These are phyloP conservation scores for Oostethus manadensis DNA, from an alignment of 2,113 vertebrate genomes.

Conservation along the genomic window DNA sequence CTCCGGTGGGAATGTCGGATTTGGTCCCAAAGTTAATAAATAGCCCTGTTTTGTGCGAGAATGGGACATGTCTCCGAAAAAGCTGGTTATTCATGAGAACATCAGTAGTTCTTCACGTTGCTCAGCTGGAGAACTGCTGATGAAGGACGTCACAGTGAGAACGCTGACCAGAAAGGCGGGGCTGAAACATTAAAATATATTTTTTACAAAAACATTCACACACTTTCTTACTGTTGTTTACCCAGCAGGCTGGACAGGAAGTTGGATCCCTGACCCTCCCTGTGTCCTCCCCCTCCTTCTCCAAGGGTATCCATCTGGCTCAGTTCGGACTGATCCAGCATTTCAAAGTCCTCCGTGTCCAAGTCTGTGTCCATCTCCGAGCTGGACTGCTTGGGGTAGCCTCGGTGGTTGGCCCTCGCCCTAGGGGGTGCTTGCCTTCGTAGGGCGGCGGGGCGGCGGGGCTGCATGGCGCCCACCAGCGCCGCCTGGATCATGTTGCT, in stretches of 20 bases:
- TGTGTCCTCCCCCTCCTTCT: slow-evolving; percentile 70
- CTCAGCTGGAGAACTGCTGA: slow-evolving; percentile 46
- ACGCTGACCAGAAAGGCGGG: slow-evolving; percentile 22
- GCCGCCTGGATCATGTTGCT: slow-evolving; percentile 91
- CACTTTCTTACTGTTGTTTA: slow-evolving; percentile 68
- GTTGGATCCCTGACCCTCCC: slow-evolving; percentile 60
- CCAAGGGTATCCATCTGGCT: slow-evolving; percentile 86
- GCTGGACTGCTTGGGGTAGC: slow-evolving; percentile 80
- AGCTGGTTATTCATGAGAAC: slow-evolving; percentile 49
- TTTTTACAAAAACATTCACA: neutral
- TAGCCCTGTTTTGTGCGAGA: slow-evolving; percentile 49
- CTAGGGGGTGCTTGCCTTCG: slow-evolving; percentile 55
- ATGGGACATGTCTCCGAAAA: slow-evolving; percentile 22
- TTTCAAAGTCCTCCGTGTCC: slow-evolving; percentile 94
- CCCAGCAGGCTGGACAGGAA: slow-evolving; percentile 74
- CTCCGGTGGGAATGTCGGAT: slow-evolving; percentile 61
- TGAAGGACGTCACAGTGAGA: slow-evolving; percentile 69
- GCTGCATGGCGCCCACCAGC: slow-evolving; percentile 76
- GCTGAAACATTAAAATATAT: neutral
- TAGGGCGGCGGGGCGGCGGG: slow-evolving; percentile 61
- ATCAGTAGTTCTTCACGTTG: slow-evolving; percentile 58
- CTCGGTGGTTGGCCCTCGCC: slow-evolving; percentile 46
- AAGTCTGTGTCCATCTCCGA: slow-evolving; percentile 92
- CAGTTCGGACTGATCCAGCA: slow-evolving; percentile 95
- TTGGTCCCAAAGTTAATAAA: slow-evolving; percentile 66